Evolutionary conservation across 2,888 invertebrate genomes (phyloP).

Genomic region (Drosophila planitibia): DNA sequence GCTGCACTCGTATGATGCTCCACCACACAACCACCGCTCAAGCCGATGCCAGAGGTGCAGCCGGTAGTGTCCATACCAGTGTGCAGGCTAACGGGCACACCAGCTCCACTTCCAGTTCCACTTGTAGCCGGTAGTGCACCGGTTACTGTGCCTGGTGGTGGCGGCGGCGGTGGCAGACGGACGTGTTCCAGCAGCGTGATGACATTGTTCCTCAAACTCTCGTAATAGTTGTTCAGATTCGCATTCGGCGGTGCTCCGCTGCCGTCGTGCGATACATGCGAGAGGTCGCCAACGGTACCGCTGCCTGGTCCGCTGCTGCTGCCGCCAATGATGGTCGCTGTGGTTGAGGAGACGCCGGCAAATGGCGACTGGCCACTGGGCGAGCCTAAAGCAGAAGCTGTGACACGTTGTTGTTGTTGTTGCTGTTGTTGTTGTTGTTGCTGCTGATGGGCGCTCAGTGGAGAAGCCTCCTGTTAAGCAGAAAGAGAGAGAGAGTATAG

Average conservation of each 20-base stretch:
- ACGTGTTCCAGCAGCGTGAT: constrained; percentile 96
- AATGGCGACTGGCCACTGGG: constrained; percentile 73
- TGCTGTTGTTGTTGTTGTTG: constrained; percentile 68
- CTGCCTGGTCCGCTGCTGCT: constrained; percentile 18
- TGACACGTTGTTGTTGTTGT: constrained; percentile 49
- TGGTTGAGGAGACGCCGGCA: constrained; percentile 73
- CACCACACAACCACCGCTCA: constrained; percentile 20
- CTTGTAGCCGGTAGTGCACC: constrained; percentile 6
- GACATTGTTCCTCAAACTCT: constrained; percentile 96
- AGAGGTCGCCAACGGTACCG: constrained; percentile 34
- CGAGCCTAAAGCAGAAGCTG: constrained; percentile 53
- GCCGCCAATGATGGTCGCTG: constrained; percentile 38
- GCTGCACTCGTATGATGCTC: constrained; percentile 51
- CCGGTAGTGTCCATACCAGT: constrained; percentile 43
- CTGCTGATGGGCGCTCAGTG: constrained; percentile 83
- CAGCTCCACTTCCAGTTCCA: constrained; percentile 85
- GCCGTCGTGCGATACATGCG: constrained; percentile 39
- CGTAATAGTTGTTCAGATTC: constrained; percentile 96
- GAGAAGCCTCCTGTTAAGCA: constrained; percentile 82
- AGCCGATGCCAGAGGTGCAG: constrained; percentile 26
- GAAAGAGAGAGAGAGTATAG: constrained; percentile 15
- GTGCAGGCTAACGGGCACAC: constrained; percentile 20
- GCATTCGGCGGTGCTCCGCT: constrained; percentile 70
- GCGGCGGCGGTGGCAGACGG: constrained; percentile 88
- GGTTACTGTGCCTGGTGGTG: constrained; percentile 33